Evolutionary conservation across 2,113 vertebrate genomes (phyloP), one percentile per base, ranked within the genome.

Genomic region (Mesitornis unicolor): DNA sequence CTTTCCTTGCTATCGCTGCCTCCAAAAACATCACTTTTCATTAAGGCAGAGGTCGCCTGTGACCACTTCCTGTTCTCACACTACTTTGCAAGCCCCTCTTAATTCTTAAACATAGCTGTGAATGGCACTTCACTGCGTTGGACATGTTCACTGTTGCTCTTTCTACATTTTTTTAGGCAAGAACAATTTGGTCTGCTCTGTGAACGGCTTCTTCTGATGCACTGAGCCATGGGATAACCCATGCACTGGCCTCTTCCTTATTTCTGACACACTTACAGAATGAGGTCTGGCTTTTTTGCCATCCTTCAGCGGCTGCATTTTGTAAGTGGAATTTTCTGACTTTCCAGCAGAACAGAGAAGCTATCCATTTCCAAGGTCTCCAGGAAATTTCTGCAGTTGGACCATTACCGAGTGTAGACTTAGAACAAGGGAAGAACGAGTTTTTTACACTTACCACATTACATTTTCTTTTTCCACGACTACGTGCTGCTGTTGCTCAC

Each of bases 11-110:
- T 69, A 2, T 21, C 16, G 24, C 36, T 51, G 56, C 24, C 26
- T 36, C 35, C 38, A 8, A 20, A 63, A 33, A 6, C 17, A 19
- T 11, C 1, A 4, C 3, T 13, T 35, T 13, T 31, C 20, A 3
- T 43, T 5, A 40, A 47, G 25, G 31, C 60, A 61, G 43, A 77
- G 14, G 18, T 54, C 40, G 28, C 60, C 9, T 7, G 21, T 38
- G 28, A 42, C 35, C 12, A 3, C 31, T 42, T 54, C 3, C 31
- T 2, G 0, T 26, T 63, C 40, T 51, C 24, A 3, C 16, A 3
- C 38, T 59, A 14, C 16, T 54, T 84, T 48, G 35, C 31, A 6
- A 22, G 8, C 21, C 35, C 14, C 25, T 6, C 25, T 31, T n/a
- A 43, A n/a, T 29, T 75, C 18, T 36, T 33, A 43, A 33, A 54